phyloP scores from a whole-genome alignment of 2,888 invertebrate species.

The Dolichopus griseipennis region DNA sequence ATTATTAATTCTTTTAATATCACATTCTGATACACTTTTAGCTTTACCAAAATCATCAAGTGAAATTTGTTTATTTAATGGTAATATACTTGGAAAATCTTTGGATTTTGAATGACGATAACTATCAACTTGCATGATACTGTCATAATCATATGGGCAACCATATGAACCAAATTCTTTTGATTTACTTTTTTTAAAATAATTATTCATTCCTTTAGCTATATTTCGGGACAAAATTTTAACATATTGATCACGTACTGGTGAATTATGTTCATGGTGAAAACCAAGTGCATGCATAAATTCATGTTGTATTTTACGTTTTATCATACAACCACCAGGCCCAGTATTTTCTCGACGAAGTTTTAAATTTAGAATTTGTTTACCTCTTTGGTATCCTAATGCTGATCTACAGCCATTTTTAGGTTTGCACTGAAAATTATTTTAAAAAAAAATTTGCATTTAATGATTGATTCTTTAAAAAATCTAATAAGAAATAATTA shows the following conservation, averaged over 20 bases:
- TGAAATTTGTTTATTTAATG: conserved; percentile 28
- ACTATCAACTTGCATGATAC: conserved; percentile 71
- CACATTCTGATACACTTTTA: background rate
- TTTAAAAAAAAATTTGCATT: too few relatives aligned
- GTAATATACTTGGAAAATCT: conserved; percentile 52
- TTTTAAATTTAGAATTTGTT: background rate
- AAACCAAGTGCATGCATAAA: conserved; percentile 67
- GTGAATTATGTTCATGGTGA: conserved; percentile 64
- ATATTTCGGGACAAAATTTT: conserved; percentile 42
- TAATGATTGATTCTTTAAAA: too few relatives aligned
- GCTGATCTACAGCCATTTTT: background rate
- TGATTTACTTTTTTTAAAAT: conserved; percentile 56
- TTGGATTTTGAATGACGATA: conserved; percentile 62
- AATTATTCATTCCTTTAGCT: conserved; percentile 49
- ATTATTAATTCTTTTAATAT: background rate
- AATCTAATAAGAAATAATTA: too few relatives aligned
- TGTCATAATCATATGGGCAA: conserved; percentile 62
- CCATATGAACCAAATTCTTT: conserved; percentile 51
- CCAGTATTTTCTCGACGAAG: background rate
- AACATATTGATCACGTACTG: conserved; percentile 60
- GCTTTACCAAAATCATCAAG: background rate
- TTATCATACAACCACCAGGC: background rate
- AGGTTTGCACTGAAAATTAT: background rate
- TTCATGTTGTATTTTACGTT: conserved; percentile 48
- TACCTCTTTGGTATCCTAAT: background rate